phyloP scores from a whole-genome alignment of 2,113 vertebrate species.

The Dasypus novemcinctus region DNA sequence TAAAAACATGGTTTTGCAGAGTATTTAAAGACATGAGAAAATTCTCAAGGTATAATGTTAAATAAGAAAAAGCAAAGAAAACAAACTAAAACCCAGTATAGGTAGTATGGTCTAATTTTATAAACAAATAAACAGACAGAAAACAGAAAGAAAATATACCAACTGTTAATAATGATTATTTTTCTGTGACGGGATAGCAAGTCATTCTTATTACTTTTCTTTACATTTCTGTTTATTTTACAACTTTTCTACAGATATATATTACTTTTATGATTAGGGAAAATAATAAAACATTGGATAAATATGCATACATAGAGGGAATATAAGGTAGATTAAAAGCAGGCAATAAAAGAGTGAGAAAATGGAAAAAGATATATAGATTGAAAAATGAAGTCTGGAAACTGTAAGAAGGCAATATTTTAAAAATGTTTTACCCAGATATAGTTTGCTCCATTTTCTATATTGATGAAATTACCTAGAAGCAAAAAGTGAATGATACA shows the following conservation, averaged over 20 bases:
- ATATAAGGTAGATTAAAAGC: background rate
- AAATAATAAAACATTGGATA: background rate
- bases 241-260: background rate
- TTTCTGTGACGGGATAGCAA: background rate
- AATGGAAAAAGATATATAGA: background rate
- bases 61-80: background rate
- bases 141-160: background rate
- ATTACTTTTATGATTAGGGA: conserved; percentile 35
- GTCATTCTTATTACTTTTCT: background rate
- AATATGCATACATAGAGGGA: background rate
- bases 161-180: background rate
- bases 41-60: background rate
- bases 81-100: background rate
- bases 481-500: background rate
- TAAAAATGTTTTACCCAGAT: background rate
- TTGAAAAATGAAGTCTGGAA: background rate
- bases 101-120: background rate
- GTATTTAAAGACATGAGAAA: background rate
- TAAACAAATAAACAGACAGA: background rate
- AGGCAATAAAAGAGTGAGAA: background rate
- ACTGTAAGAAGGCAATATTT: background rate
- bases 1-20: background rate
- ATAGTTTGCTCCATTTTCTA: background rate
- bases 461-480: conserved; percentile 12
- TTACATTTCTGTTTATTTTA: background rate